Percentiles rank a stretch among this genome's conserved stretches.
These are phyloP conservation scores for Rhodeus uyekii DNA, from an alignment of 2,797 vertebrate species.

Conservation along the genomic window DNA sequence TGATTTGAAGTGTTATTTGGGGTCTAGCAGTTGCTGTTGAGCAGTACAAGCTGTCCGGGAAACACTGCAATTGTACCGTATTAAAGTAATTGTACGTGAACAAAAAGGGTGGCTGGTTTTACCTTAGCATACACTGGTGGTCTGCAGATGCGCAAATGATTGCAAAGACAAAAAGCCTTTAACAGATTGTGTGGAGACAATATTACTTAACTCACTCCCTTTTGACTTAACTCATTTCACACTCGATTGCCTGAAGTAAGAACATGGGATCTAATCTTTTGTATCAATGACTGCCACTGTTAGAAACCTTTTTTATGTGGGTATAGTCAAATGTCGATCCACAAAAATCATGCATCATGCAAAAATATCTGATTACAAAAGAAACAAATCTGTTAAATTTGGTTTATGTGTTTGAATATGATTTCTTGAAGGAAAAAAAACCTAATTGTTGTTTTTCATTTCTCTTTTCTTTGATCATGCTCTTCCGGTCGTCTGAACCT, in stretches of 20 bases:
- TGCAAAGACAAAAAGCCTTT: slow-evolving; percentile 63
- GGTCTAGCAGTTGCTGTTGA: slow-evolving; percentile 8
- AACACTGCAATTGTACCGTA: slow-evolving; percentile 60
- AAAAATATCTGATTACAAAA: neutral
- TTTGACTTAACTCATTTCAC: slow-evolving; percentile 61
- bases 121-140: slow-evolving; percentile 23
- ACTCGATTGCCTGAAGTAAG: slow-evolving; percentile 50
- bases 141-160: slow-evolving; percentile 33
- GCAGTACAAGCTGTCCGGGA: slow-evolving; percentile 52
- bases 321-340: slow-evolving; percentile 18
- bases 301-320: slow-evolving; percentile 10
- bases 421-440: neutral
- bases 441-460: neutral
- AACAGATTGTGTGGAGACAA: slow-evolving; percentile 56
- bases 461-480: slow-evolving; percentile 2
- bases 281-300: slow-evolving; percentile 45
- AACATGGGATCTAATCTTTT: slow-evolving; percentile 55
- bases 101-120: slow-evolving; percentile 26
- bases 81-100: slow-evolving; percentile 53
- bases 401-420: neutral
- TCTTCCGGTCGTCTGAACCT: neutral
- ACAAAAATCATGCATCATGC: no score
- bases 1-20: slow-evolving; percentile 2
- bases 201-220: slow-evolving; percentile 42
- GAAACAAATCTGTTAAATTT: neutral